These are phyloP conservation scores for Nemoura dubitans DNA, from an alignment of 2,888 invertebrate genomes.

Conservation along the genomic window DNA sequence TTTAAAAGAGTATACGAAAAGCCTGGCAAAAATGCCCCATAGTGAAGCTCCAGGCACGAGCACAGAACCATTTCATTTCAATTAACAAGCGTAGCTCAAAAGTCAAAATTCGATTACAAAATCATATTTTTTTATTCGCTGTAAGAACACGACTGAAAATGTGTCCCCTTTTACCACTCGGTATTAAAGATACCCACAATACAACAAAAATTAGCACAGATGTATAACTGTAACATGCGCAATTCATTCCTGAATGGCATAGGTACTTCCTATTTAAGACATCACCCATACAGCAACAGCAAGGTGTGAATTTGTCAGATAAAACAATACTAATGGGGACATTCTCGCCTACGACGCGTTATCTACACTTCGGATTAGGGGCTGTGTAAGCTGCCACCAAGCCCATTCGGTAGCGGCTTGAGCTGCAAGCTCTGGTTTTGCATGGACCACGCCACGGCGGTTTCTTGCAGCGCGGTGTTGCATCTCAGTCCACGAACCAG, in stretches of 20 bases:
- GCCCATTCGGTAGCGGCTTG: neutral
- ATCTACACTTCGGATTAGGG: slow-evolving; percentile 31
- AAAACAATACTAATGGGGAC: slow-evolving; percentile 29
- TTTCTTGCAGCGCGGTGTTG: slow-evolving; percentile 14
- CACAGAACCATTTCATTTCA: neutral
- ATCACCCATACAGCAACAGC: neutral
- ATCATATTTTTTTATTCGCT: no score
- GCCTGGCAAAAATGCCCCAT: neutral
- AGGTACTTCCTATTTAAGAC: neutral
- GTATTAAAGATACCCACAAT: no score
- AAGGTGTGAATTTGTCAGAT: slow-evolving; percentile 17
- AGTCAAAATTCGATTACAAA: no score
- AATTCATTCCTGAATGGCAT: neutral
- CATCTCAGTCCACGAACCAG: slow-evolving; percentile 23
- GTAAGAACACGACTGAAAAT: no score
- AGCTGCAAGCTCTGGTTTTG: slow-evolving; percentile 22
- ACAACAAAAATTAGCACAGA: no score
- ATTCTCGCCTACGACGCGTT: neutral
- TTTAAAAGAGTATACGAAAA: neutral
- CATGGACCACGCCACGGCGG: slow-evolving; percentile 1
- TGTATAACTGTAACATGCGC: no score
- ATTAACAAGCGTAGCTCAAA: neutral
- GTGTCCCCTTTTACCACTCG: no score
- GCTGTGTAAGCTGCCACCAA: neutral
- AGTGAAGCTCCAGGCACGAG: neutral